A percentile compares a stretch with the other conserved stretches of the same genome.
These are phyloP conservation scores for Lutjanus campechanus DNA, from an alignment of 2,797 vertebrate species.

Conservation along the genomic window DNA sequence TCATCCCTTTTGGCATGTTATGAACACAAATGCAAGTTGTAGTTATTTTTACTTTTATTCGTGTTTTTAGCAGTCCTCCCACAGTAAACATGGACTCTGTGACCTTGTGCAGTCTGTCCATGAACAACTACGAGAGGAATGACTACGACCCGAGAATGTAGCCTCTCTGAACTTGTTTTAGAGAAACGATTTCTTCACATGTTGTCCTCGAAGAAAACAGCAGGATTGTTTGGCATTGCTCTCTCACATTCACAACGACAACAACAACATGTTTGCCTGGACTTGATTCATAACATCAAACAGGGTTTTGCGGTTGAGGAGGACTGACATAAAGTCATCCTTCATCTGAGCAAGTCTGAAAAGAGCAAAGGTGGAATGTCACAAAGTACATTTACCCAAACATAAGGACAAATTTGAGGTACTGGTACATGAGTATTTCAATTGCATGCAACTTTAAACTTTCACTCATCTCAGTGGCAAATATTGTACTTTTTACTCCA, in stretches of 20 bases:
- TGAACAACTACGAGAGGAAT: slow-evolving; percentile 20
- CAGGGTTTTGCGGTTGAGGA: background rate
- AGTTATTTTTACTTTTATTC: background rate
- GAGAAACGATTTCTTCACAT: background rate
- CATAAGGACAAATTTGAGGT: too few species aligned
- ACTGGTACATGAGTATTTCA: too few species aligned
- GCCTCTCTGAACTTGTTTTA: background rate
- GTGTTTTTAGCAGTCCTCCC: background rate
- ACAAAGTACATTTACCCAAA: too few species aligned
- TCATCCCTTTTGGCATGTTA: background rate
- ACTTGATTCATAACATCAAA: background rate
- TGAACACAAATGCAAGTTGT: background rate
- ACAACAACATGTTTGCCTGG: background rate
- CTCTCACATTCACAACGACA: slow-evolving; percentile 2
- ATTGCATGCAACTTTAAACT: too few species aligned
- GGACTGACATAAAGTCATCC: background rate
- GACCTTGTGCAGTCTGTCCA: background rate
- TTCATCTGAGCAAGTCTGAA: background rate
- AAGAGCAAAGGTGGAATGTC: background rate
- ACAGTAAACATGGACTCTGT: background rate
- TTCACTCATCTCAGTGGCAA: too few species aligned
- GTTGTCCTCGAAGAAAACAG: background rate
- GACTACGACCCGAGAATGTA: background rate
- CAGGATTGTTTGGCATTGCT: background rate
- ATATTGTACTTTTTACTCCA: too few species aligned